phyloP scores from a whole-genome alignment of 2,888 invertebrate genomes.

The Agrenia bidenticulata region DNA sequence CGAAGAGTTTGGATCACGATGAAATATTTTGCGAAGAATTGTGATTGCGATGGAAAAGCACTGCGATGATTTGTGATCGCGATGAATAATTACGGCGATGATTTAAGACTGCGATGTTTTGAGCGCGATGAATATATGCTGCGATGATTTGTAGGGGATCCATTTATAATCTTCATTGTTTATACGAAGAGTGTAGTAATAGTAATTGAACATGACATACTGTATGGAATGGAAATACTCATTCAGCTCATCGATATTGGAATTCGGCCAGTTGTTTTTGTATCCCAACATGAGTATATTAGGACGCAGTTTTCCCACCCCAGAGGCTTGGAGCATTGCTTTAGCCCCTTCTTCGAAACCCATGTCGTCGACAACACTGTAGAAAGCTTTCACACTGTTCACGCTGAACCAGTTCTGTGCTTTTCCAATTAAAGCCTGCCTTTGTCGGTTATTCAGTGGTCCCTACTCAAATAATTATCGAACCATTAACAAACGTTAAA shows the following conservation, averaged over 20 bases:
- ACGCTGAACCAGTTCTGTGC: slow-evolving; percentile 58
- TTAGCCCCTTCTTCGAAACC: slow-evolving; percentile 51
- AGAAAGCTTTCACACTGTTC: slow-evolving; percentile 62
- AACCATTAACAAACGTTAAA: neutral
- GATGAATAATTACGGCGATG: too few relatives aligned
- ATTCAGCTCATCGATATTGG: slow-evolving; percentile 57
- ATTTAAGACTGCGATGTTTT: too few relatives aligned
- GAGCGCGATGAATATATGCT: too few relatives aligned
- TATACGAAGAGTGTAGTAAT: too few relatives aligned
- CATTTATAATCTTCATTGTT: too few relatives aligned
- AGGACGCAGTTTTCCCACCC: slow-evolving; percentile 59
- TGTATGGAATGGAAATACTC: slow-evolving; percentile 63
- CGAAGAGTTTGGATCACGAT: too few relatives aligned
- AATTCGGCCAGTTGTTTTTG: slow-evolving; percentile 61
- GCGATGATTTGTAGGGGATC: too few relatives aligned
- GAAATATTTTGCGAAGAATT: too few relatives aligned
- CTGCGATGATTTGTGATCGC: too few relatives aligned
- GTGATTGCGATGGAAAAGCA: too few relatives aligned
- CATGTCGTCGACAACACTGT: slow-evolving; percentile 56
- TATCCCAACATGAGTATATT: slow-evolving; percentile 61
- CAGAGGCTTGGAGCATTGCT: slow-evolving; percentile 58
- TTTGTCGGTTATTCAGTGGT: slow-evolving; percentile 41
- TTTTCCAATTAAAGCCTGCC: slow-evolving; percentile 39
- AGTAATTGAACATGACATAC: too few relatives aligned
- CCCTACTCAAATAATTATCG: slow-evolving; percentile 27